phyloP scores from a whole-genome alignment of 2,113 vertebrate species.

The Cynoglossus semilaevis region DNA sequence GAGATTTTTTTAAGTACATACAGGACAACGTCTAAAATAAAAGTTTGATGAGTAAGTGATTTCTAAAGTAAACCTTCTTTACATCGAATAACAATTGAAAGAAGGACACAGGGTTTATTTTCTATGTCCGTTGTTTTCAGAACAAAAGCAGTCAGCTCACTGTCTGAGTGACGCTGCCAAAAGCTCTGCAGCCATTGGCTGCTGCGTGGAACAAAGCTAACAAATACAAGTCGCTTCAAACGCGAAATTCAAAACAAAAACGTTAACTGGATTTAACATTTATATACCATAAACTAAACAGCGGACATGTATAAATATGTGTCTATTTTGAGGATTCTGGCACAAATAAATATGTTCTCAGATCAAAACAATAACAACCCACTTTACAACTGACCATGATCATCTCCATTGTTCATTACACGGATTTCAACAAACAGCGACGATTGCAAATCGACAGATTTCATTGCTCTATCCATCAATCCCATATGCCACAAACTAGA shows the following conservation, averaged over 20 bases:
- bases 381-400: too few relatives aligned
- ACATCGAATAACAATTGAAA: neutral
- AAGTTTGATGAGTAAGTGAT: too few relatives aligned
- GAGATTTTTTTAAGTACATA: too few relatives aligned
- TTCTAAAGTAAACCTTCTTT: neutral
- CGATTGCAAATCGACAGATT: too few relatives aligned
- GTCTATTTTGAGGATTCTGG: too few relatives aligned
- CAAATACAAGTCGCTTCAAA: slow-evolving; percentile 30
- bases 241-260: neutral
- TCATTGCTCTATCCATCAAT: too few relatives aligned
- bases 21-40: too few relatives aligned
- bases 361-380: too few relatives aligned
- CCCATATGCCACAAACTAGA: too few relatives aligned
- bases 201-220: slow-evolving; percentile 62
- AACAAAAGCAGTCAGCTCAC: slow-evolving; percentile 62
- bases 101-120: slow-evolving; percentile 6
- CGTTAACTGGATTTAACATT: neutral
- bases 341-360: too few relatives aligned
- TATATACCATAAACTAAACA: slow-evolving; percentile 21
- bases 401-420: too few relatives aligned
- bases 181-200: slow-evolving; percentile 57
- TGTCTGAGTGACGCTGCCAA: slow-evolving; percentile 37
- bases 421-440: too few relatives aligned
- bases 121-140: slow-evolving; percentile 54
- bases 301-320: slow-evolving; percentile 44